phyloP scores from a whole-genome alignment of 2,888 invertebrate species.

The Caenorhabditis japonica region DNA sequence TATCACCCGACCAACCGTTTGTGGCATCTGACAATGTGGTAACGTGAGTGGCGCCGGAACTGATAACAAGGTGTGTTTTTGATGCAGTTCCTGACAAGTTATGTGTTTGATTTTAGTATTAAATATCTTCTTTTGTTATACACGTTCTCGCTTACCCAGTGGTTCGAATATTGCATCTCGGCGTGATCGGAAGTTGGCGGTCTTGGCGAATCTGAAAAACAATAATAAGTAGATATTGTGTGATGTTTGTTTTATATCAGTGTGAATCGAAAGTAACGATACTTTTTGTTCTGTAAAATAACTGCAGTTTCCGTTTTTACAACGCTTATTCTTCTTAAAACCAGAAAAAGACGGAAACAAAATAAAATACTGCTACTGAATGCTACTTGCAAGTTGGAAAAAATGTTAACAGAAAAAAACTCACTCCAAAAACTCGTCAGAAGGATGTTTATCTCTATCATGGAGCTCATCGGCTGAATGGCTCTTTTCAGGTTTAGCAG shows the following conservation, averaged over 20 bases:
- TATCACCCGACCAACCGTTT: constrained; percentile 23
- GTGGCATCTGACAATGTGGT: constrained; percentile 20
- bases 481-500: constrained; percentile 20
- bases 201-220: constrained; percentile 36
- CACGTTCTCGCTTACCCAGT: constrained; percentile 20
- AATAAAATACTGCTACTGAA: too few relatives aligned
- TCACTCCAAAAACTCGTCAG: constrained; percentile 24
- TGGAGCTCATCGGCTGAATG: constrained; percentile 22
- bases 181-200: constrained; percentile 44
- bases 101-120: constrained; percentile 32
- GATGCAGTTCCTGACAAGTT: constrained; percentile 20
- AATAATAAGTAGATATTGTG: not conserved
- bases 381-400: too few relatives aligned
- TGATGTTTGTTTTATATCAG: too few relatives aligned
- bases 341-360: too few relatives aligned
- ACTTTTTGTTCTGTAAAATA: too few relatives aligned
- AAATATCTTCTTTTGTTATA: not conserved
- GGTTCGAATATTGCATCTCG: constrained; percentile 42
- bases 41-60: constrained; percentile 26
- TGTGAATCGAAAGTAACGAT: too few relatives aligned
- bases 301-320: too few relatives aligned
- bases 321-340: too few relatives aligned
- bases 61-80: constrained; percentile 32
- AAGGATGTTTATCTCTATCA: constrained; percentile 14
- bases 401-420: not conserved